Base-by-base conservation (phyloP, 1,140 invertebrate species). In the Drosophila murphyi region DNA sequence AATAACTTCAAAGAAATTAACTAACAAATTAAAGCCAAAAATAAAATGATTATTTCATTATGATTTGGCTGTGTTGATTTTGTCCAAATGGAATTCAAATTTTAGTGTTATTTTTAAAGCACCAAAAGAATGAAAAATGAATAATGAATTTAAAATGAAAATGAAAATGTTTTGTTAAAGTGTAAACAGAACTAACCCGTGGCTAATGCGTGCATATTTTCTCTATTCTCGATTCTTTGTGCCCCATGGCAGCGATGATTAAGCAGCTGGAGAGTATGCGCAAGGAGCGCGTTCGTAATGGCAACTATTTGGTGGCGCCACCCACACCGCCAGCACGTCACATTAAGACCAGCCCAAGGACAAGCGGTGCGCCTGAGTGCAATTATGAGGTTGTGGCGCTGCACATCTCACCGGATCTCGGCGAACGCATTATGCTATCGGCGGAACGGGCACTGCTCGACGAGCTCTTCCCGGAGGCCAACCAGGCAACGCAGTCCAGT, bases 341-440 rank as follows among this genome's bases (percentile, higher is more conserved):
- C 63, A 89, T 86, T 73, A 86, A 78, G 90, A 85, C 72, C 47
- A 92, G 91, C 80, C 90, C 92, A 54, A 81, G 89, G 72, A 81
- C 80, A n/a, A 89, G 79, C 56, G 65, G 74, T 20, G 78, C 92
- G 61, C 78, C 71, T 28, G 91, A 92, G 62, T 92, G 95, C 43
- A 93, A 93, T 69, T 96, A 96, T 92, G 96, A 98, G 86, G 97
- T 97, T 91, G 95, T 98, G 2, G 96, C 97, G 0, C 94, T 98
- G 7, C 97, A 97, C 93, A 95, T 98, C 48, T 97, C 96, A 81
- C 97, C 97, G 0, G 97, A 98, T 92, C 93, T 98, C 10, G 97
- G 97, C 0, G 97, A 98, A 85, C 92, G 97, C 52, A 96, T 98
- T 39, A 97, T 97, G 95, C 93, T 98, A 1, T 97, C 96, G 52